phyloP scores from a whole-genome alignment of 2,113 vertebrate genomes.

The Apteryx owenii region DNA sequence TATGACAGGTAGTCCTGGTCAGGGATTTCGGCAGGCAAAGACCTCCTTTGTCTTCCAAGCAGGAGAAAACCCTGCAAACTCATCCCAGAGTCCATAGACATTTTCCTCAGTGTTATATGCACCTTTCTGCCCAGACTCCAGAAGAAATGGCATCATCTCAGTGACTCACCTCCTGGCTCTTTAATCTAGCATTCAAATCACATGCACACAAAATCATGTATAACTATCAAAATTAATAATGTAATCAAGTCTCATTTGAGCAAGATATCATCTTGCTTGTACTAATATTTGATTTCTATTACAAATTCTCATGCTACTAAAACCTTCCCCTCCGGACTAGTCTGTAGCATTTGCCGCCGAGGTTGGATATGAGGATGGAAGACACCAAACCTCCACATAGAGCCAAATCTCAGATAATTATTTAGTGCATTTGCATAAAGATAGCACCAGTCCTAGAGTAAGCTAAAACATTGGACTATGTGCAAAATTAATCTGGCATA shows the following conservation, averaged over 20 bases:
- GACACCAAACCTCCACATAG: background rate
- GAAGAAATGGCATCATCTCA: background rate
- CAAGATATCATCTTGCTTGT: slow-evolving; percentile 61
- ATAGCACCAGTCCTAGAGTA: background rate
- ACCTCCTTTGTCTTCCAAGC: background rate
- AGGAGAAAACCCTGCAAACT: background rate
- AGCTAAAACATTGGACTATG: background rate
- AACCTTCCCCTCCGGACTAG: background rate
- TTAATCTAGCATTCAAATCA: slow-evolving; percentile 5
- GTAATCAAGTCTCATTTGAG: slow-evolving; percentile 44
- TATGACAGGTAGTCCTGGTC: background rate
- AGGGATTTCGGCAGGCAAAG: background rate
- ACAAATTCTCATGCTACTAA: slow-evolving; percentile 35
- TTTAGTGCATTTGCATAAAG: slow-evolving; percentile 32
- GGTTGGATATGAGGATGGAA: background rate
- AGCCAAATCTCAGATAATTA: slow-evolving; percentile 31
- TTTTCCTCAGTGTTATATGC: background rate
- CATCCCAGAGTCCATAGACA: background rate
- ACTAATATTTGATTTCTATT: slow-evolving; percentile 64
- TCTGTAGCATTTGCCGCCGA: background rate
- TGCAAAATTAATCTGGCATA: background rate
- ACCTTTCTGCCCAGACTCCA: background rate
- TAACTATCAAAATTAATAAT: slow-evolving; percentile 46
- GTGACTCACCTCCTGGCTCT: background rate
- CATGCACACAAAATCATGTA: background rate